phyloP scores from a whole-genome alignment of 2,888 invertebrate species.

The Dasysyrphus albostriatus region DNA sequence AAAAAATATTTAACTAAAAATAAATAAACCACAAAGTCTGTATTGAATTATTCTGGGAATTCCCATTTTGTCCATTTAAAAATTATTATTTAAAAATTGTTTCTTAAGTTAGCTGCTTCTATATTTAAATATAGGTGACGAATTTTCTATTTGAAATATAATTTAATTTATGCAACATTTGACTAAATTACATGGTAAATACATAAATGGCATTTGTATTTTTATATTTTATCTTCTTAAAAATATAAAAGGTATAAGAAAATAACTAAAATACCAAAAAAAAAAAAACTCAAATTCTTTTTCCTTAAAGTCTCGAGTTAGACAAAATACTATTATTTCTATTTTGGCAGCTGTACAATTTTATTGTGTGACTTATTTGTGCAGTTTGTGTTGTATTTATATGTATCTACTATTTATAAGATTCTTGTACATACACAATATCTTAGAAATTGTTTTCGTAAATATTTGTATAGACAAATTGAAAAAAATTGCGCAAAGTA shows the following conservation, averaged over 20 bases:
- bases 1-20: not conserved
- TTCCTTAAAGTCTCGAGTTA: conserved; percentile 1
- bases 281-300: conserved; percentile 5
- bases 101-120: not conserved
- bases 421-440: not conserved
- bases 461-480: too few species aligned
- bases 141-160: conserved; percentile 8
- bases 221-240: not conserved
- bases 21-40: conserved; percentile 1
- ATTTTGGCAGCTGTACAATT: conserved; percentile 69
- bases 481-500: not conserved
- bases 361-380: conserved; percentile 44
- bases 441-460: not conserved
- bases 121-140: conserved; percentile 3
- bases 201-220: not conserved
- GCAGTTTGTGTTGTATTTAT: conserved; percentile 12
- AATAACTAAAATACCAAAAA: not conserved
- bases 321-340: conserved; percentile 53
- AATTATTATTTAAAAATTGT: not conserved
- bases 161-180: not conserved
- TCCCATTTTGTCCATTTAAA: conserved; percentile 9
- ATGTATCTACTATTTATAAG: not conserved
- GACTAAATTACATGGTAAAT: not conserved
- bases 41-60: not conserved
- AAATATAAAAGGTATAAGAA: not conserved